phyloP scores from a whole-genome alignment of 1,140 invertebrate genomes.

The Drosophila simulans region DNA sequence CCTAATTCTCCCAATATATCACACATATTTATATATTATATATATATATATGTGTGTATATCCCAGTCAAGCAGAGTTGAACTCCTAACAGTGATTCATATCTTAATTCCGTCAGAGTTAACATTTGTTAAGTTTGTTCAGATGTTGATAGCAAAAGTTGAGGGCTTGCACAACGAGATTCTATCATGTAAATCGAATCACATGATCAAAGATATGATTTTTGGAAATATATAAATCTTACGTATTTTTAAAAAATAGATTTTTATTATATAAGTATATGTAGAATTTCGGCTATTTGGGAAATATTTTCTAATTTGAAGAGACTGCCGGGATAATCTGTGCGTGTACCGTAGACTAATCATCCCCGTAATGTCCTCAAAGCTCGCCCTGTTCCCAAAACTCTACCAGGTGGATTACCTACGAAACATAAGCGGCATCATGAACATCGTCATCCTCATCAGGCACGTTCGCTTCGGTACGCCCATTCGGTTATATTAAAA shows the following conservation, averaged over 20 bases:
- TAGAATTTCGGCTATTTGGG: too few species aligned
- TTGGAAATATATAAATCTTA: neutral
- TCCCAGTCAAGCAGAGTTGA: neutral
- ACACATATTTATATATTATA: neutral
- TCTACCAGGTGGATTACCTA: conserved; percentile 57
- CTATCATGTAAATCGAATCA: neutral
- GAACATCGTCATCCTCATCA: conserved; percentile 35
- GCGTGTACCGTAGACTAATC: conserved; percentile 26
- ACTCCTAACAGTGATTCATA: neutral
- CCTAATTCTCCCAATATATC: neutral
- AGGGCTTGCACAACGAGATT: neutral
- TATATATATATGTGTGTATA: neutral
- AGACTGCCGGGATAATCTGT: conserved; percentile 15
- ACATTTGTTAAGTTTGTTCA: neutral
- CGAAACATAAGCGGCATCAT: conserved; percentile 34
- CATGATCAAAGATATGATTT: neutral
- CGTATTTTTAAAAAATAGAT: neutral
- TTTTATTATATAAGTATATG: neutral
- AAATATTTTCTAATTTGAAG: too few species aligned
- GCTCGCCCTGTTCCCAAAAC: neutral
- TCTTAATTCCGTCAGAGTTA: neutral
- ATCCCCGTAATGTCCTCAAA: conserved; percentile 16
- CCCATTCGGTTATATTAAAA: conserved; percentile 77
- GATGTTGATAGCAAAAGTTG: neutral
- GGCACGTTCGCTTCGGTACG: conserved; percentile 43